Conservation (phyloP, 1,140 invertebrate species). For the Cydia splendana region DNA sequence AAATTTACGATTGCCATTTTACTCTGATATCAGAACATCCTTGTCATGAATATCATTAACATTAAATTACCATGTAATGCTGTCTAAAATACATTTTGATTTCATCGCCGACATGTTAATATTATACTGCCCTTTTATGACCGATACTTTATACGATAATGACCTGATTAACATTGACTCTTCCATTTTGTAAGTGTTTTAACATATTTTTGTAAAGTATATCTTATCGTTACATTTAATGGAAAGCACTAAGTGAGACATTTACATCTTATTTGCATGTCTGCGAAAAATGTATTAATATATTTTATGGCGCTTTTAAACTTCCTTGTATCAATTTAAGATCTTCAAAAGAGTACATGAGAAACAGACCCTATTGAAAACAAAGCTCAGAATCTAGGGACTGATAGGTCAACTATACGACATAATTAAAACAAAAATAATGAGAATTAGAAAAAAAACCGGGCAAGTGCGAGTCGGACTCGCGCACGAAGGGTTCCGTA, state of each 20-base stretch:
- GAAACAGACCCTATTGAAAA: not conserved
- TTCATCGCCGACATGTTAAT: conserved; percentile 2
- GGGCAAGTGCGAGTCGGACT: too few species aligned
- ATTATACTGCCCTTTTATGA: not conserved
- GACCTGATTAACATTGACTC: conserved; percentile 6
- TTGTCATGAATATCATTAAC: not conserved
- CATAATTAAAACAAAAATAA: not conserved
- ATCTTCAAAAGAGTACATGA: not conserved
- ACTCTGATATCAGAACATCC: conserved; percentile 3
- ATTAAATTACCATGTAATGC: not conserved
- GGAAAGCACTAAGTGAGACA: conserved; percentile 12
- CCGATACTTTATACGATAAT: conserved; percentile 14
- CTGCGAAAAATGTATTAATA: conserved; percentile 5
- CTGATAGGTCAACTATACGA: too few species aligned
- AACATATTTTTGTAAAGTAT: not conserved
- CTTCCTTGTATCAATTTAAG: conserved; percentile 13
- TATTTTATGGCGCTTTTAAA: not conserved
- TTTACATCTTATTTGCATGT: conserved; percentile 24
- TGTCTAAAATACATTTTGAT: conserved; percentile 11
- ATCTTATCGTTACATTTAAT: conserved; percentile 23
- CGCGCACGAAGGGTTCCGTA: too few species aligned
- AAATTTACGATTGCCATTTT: not conserved
- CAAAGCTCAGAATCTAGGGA: too few species aligned
- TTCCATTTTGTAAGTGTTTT: conserved; percentile 12
- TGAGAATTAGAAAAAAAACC: too few species aligned